Conservation (phyloP, 2,113 vertebrate species). For the Rafetus swinhoei region DNA sequence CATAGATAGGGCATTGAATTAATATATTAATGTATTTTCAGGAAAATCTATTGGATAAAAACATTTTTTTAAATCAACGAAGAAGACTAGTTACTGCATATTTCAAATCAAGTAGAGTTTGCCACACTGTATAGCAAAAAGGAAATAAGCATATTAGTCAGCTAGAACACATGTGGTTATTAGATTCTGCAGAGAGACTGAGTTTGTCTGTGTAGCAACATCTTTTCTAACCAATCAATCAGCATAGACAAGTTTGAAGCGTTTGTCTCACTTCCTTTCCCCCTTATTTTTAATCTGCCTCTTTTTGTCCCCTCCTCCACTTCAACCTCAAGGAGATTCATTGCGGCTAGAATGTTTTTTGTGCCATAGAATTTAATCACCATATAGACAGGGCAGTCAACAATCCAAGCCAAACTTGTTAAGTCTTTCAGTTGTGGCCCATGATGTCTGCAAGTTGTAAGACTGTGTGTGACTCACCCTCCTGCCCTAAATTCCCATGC, state of each 20-base stretch:
- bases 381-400: not conserved
- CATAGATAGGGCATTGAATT: not conserved
- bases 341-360: not conserved
- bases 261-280: constrained; percentile 17
- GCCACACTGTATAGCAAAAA: not conserved
- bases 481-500: not conserved
- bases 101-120: not conserved
- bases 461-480: not conserved
- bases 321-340: fast-evolving
- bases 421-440: not conserved
- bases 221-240: not conserved
- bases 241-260: not conserved
- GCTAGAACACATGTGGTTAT: not conserved
- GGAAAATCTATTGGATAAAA: not conserved
- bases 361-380: not conserved
- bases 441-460: not conserved
- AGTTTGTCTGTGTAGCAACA: constrained; percentile 18
- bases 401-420: not conserved
- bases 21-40: fast-evolving
- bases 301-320: not conserved
- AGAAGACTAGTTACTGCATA: not conserved
- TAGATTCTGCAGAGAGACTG: not conserved
- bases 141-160: not conserved
- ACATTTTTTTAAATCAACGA: not conserved
- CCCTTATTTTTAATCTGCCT: constrained; percentile 10